Evolutionary conservation across 1,140 invertebrate species (phyloP).

Genomic region (Aphaenogaster rudis): DNA sequence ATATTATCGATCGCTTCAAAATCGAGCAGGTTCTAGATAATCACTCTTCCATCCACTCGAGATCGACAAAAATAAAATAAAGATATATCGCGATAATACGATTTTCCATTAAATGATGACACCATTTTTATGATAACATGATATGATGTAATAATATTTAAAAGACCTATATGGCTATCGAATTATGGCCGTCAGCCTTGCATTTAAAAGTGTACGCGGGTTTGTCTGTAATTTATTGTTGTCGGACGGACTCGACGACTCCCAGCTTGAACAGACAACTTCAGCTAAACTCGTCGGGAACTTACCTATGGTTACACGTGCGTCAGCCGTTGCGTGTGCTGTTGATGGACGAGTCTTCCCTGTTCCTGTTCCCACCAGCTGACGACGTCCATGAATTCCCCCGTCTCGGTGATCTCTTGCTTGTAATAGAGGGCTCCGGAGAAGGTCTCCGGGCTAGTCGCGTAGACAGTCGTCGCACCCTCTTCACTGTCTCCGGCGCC

Average conservation of each 20-base stretch:
- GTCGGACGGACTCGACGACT: background rate
- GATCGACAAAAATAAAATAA: background rate
- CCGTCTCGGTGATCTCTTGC: conserved; percentile 89
- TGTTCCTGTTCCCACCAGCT: conserved; percentile 90
- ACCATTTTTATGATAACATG: background rate
- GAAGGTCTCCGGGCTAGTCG: conserved; percentile 84
- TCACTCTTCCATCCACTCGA: background rate
- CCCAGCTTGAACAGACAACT: background rate
- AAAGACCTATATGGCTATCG: background rate
- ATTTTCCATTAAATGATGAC: conserved; percentile 19
- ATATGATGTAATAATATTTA: background rate
- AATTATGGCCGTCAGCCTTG: background rate
- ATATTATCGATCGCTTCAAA: background rate
- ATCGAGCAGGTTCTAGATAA: background rate
- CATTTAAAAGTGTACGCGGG: background rate
- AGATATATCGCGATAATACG: background rate
- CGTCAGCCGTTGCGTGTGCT: conserved; percentile 84
- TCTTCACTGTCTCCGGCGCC: conserved; percentile 79
- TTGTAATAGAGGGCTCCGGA: conserved; percentile 87
- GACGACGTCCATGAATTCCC: conserved; percentile 90
- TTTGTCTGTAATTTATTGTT: conserved; percentile 15
- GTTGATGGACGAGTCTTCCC: conserved; percentile 81
- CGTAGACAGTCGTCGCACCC: conserved; percentile 81
- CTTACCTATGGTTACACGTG: conserved; percentile 81
- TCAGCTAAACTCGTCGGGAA: conserved; percentile 43